Evolutionary conservation across 2,888 invertebrate species (phyloP).

Genomic region (Sinodicranocentrus sp.): DNA sequence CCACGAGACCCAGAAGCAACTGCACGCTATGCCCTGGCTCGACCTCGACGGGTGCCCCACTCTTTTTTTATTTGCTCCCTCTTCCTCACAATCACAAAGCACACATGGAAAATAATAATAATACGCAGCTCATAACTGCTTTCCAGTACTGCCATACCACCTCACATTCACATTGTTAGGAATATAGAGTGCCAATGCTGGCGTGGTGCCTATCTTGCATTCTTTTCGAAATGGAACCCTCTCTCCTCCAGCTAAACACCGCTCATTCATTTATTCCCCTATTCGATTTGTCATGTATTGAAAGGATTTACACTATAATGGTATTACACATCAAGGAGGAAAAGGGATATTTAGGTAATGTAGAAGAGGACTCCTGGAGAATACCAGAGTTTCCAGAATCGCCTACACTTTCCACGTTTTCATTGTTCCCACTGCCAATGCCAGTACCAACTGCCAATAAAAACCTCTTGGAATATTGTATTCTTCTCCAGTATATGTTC

Average conservation of each 20-base stretch:
- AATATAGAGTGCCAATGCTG: no score
- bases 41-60: neutral
- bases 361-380: neutral
- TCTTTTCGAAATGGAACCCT: neutral
- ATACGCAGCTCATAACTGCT: slow-evolving; percentile 7
- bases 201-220: neutral
- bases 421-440: no score
- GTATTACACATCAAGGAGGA: slow-evolving; percentile 13
- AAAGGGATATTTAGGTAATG: neutral
- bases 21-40: neutral
- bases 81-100: neutral
- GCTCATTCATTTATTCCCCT: slow-evolving; percentile 61
- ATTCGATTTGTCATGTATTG: slow-evolving; percentile 75
- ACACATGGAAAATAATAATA: slow-evolving; percentile 13
- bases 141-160: no score
- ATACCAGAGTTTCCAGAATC: no score
- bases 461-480: no score
- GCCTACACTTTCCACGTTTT: no score
- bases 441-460: no score
- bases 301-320: slow-evolving; percentile 75
- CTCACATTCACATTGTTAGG: no score
- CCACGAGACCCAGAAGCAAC: neutral
- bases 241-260: neutral
- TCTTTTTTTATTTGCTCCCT: slow-evolving; percentile 5
- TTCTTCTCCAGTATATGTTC: no score